Evolutionary conservation across 1,140 invertebrate species (phyloP).

Genomic region (Asbolus verrucosus): DNA sequence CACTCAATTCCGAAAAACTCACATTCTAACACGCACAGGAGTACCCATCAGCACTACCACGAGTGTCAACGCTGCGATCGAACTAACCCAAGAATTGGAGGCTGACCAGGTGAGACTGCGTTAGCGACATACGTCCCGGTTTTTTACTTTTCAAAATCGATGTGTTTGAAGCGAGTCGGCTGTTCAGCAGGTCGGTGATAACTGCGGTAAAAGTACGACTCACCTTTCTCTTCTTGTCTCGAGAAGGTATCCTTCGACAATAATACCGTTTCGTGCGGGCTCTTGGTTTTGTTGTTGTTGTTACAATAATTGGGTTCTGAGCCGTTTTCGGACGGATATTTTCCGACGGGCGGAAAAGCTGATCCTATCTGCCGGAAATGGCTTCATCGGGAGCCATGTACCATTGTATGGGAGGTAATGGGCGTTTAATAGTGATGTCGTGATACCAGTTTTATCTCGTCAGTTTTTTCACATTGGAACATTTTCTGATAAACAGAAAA

Average conservation of each 20-base stretch:
- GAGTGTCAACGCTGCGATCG: neutral
- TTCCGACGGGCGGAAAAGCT: neutral
- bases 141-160: slow-evolving; percentile 17
- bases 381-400: neutral
- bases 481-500: no score
- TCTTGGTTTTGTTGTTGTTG: no score
- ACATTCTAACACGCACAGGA: no score
- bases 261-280: neutral
- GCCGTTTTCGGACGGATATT: neutral
- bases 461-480: no score
- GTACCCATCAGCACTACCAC: neutral
- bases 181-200: slow-evolving; percentile 1
- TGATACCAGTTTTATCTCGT: no score
- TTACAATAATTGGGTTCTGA: slow-evolving; percentile 7
- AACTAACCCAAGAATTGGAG: slow-evolving; percentile 4
- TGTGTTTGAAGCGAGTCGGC: neutral
- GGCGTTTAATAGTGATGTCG: neutral
- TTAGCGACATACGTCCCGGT: slow-evolving; percentile 3
- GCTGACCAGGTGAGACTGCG: slow-evolving; percentile 7
- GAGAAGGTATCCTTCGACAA: slow-evolving; percentile 1
- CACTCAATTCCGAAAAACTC: no score
- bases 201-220: slow-evolving; percentile 4
- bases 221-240: slow-evolving; percentile 28
- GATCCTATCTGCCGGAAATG: neutral
- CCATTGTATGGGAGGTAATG: neutral